Percentiles rank a stretch among this genome's conserved stretches.
Evolutionary conservation across 2,113 vertebrate genomes (phyloP).

Genomic region (Prionailurus bengalensis): DNA sequence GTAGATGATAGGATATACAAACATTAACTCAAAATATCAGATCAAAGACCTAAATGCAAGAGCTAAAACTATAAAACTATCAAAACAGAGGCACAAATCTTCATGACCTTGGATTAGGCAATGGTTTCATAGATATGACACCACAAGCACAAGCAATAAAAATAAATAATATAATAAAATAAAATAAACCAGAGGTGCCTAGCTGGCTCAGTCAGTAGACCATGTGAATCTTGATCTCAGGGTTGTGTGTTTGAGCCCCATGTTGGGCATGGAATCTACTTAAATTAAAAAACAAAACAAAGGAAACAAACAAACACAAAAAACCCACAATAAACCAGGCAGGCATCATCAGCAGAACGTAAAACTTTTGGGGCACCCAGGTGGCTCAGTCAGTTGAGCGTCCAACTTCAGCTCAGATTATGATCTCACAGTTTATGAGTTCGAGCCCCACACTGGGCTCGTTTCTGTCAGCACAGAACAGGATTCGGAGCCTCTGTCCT

Average conservation of each 20-base stretch:
- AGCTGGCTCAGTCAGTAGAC: neutral
- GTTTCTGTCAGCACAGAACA: no score
- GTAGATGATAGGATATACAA: neutral
- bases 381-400: no score
- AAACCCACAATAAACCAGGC: neutral
- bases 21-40: conserved; percentile 1
- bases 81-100: neutral
- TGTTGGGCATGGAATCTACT: neutral
- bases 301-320: no score
- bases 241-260: neutral
- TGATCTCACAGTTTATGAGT: no score
- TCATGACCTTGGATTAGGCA: neutral
- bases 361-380: neutral
- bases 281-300: no score
- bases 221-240: neutral
- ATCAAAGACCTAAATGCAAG: neutral
- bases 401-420: no score
- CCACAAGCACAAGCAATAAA: neutral
- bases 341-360: neutral
- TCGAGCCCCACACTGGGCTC: no score
- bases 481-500: no score
- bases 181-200: neutral
- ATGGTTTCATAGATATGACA: neutral
- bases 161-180: neutral
- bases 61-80: neutral